Evolutionary conservation across 2,113 vertebrate genomes (phyloP).

Genomic region (Cyprinodon tularosa): DNA sequence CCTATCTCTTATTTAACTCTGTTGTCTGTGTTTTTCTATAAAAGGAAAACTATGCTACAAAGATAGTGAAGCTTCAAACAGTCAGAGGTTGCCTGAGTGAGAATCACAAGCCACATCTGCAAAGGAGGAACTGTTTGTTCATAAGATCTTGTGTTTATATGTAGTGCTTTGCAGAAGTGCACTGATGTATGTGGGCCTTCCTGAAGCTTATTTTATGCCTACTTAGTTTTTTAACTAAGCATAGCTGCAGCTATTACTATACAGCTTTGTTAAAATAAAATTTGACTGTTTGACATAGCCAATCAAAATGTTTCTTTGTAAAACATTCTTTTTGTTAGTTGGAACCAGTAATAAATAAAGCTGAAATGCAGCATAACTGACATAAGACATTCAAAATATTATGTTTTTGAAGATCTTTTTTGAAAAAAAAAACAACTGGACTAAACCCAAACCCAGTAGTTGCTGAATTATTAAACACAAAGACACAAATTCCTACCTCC

Average conservation of each 20-base stretch:
- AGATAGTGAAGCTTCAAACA: constrained; percentile 23
- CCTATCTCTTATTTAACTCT: constrained; percentile 9
- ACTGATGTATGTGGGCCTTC: not conserved
- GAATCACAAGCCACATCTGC: constrained; percentile 18
- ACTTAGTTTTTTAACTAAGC: not conserved
- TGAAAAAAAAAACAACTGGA: not conserved
- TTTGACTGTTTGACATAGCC: too few relatives aligned
- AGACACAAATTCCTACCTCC: constrained; percentile 78
- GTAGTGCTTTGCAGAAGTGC: not conserved
- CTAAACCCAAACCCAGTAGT: not conserved
- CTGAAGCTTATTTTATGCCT: not conserved
- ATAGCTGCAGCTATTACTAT: not conserved
- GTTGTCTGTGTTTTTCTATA: constrained; percentile 64
- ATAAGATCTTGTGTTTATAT: constrained; percentile 3
- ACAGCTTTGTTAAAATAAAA: too few relatives aligned
- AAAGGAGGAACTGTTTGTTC: constrained; percentile 22
- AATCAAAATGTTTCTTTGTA: too few relatives aligned
- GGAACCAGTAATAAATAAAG: not conserved
- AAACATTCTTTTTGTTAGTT: not conserved
- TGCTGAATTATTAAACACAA: not conserved
- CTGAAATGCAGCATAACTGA: not conserved
- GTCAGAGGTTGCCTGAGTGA: constrained; percentile 11
- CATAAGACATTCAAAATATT: not conserved
- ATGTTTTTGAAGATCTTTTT: not conserved
- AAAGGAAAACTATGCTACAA: constrained; percentile 74